Evolutionary conservation across 2,888 invertebrate species (phyloP).

Genomic region (Molorchus minor): DNA sequence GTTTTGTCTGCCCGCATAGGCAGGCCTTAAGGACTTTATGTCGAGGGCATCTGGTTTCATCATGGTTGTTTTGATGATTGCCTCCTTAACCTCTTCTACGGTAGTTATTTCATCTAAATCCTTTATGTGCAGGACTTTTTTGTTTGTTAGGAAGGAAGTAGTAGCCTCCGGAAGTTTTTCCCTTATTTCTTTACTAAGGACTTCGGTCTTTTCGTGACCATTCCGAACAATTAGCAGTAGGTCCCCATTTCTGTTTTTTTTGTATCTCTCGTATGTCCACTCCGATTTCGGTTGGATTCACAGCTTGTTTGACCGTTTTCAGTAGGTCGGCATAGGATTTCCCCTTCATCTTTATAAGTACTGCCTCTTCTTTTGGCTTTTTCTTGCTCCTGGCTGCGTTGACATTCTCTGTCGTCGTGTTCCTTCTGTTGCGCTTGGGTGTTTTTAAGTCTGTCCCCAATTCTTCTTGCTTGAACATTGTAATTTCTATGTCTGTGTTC

Average conservation of each 20-base stretch:
- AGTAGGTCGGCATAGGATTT: constrained; percentile 31
- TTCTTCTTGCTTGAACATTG: not conserved
- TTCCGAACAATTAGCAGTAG: constrained; percentile 13
- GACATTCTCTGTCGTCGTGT: not conserved
- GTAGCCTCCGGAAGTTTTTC: constrained; percentile 17
- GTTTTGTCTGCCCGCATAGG: constrained; percentile 9
- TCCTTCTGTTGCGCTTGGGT: not conserved
- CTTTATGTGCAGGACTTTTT: constrained; percentile 13
- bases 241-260: constrained; percentile 6
- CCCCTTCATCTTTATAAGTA: constrained; percentile 20
- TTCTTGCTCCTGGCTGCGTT: not conserved
- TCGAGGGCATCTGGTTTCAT: constrained; percentile 1
- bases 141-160: constrained; percentile 4
- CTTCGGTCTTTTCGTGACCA: constrained; percentile 13
- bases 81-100: constrained; percentile 11
- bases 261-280: not conserved
- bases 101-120: constrained; percentile 15
- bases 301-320: constrained; percentile 21
- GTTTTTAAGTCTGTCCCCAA: not conserved
- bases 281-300: not conserved
- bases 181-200: constrained; percentile 13
- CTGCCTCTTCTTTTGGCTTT: constrained; percentile 15
- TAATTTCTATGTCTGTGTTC: not conserved
- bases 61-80: not conserved
- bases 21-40: constrained; percentile 6